Evolutionary conservation across 2,888 invertebrate species (phyloP), one percentile per base, ranked within the genome.

Genomic region (Troides helena): DNA sequence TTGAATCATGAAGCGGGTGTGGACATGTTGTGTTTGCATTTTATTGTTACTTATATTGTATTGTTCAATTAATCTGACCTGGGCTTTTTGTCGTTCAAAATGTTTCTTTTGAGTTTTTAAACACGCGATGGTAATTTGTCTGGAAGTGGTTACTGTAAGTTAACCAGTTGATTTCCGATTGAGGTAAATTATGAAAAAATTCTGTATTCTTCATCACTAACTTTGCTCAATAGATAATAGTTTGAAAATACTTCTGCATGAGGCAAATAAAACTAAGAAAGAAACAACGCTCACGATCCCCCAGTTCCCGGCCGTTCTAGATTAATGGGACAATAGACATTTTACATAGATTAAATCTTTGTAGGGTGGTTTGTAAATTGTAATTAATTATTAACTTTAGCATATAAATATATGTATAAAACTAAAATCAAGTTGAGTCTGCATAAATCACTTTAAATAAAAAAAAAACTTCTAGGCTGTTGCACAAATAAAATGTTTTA

Each of bases 11-110:
- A 81, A 81, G 82, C 39, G 74, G 14, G 70, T 75, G 71, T 81
- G 81, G 80, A 78, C 78, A 81, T 79, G 78, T 78, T 78, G 78
- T 74, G 76, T 75, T 74, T 81, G 77, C 76, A 72, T 59, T 63
- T 80, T 79, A 74, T 73, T 74, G 75, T 79, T 75, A 69, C 62
- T 58, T 67, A 70, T 71, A 72, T 63, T 61, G 71, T 76, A 73
- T 78, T 77, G 73, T 77, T 80, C 73, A 70, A 72, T 77, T 75
- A 72, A 78, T 80, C 77, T 74, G 71, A 74, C 65, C 30, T 59
- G 62, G 60, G 56, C 71, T 62, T 58, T 62, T 65, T 53, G 53
- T n/a, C 6, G 6, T 53, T 18, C n/a, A 18, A 53, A 53, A n/a
- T n/a, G 53, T 53, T 53, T 53, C 53, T 18, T 53, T 18, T 53